These are phyloP conservation scores for Symphodus melops DNA, from an alignment of 2,113 vertebrate species.

Conservation along the genomic window DNA sequence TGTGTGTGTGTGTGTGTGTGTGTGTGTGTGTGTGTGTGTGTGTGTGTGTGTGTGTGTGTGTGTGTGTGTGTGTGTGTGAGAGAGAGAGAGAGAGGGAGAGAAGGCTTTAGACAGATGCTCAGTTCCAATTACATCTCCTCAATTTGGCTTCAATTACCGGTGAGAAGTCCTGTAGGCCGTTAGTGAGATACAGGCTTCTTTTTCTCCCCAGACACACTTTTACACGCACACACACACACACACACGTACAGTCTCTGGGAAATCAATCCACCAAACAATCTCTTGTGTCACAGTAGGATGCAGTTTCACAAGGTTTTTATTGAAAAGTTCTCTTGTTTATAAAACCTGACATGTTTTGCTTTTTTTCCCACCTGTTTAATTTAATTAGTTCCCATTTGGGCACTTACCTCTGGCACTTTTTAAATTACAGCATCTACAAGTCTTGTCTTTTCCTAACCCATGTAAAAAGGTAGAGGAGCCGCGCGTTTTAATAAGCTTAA, in stretches of 20 bases:
- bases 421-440: background rate
- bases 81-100: no score
- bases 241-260: conserved; percentile 16
- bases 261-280: conserved; percentile 58
- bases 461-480: no score
- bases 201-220: conserved; percentile 22
- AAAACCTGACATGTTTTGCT: conserved; percentile 5
- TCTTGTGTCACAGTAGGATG: conserved; percentile 15
- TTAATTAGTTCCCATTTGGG: background rate
- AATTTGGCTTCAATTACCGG: conserved; percentile 59
- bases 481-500: no score
- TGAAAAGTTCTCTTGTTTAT: conserved; percentile 49
- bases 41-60: conserved; percentile 8
- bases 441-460: background rate
- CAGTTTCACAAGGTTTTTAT: conserved; percentile 34
- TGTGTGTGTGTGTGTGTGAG: conserved; percentile 3
- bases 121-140: conserved; percentile 53
- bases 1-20: conserved; percentile 11
- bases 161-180: conserved; percentile 42
- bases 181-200: conserved; percentile 26
- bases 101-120: conserved; percentile 21
- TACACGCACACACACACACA: background rate
- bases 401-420: background rate
- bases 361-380: conserved; percentile 1
- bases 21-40: conserved; percentile 3